A percentile compares a stretch with the other conserved stretches of the same genome.
These are phyloP conservation scores for Engystomops pustulosus DNA, from an alignment of 2,113 vertebrate species.

Conservation along the genomic window DNA sequence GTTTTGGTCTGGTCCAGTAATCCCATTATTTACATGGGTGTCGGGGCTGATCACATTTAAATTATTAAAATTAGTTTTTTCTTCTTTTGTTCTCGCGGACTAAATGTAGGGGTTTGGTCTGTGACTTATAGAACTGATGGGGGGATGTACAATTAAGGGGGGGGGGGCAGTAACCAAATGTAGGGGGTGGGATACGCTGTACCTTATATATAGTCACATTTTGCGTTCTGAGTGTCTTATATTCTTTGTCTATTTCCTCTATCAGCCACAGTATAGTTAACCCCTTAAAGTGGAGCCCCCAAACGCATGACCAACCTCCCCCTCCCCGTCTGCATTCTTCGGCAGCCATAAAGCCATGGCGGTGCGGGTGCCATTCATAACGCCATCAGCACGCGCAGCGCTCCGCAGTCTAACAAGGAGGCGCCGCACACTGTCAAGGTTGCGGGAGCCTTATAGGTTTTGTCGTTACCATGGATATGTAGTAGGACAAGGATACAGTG, in stretches of 20 bases:
- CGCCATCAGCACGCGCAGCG: background rate
- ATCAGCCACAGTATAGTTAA: too few relatives aligned
- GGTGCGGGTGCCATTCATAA: background rate
- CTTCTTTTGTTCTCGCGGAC: background rate
- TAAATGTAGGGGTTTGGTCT: too few relatives aligned
- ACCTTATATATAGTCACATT: too few relatives aligned
- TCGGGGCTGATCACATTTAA: background rate
- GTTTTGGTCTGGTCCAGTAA: background rate
- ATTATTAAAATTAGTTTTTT: background rate
- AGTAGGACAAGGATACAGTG: constrained; percentile 10
- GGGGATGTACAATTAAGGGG: too few relatives aligned
- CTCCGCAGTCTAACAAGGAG: background rate
- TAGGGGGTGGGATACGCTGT: too few relatives aligned
- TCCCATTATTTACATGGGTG: background rate
- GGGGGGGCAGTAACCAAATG: too few relatives aligned
- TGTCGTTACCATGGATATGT: constrained; percentile 22
- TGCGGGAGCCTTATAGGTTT: background rate
- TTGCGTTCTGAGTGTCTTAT: too few relatives aligned
- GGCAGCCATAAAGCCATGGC: background rate
- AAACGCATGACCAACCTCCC: too few relatives aligned
- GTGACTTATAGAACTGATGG: too few relatives aligned
- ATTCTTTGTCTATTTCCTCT: too few relatives aligned
- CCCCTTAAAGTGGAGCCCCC: too few relatives aligned
- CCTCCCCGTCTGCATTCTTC: background rate
- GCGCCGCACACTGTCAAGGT: background rate